Conservation (phyloP, 92 coral and sea anemone species). For the Porites divaricata region DNA sequence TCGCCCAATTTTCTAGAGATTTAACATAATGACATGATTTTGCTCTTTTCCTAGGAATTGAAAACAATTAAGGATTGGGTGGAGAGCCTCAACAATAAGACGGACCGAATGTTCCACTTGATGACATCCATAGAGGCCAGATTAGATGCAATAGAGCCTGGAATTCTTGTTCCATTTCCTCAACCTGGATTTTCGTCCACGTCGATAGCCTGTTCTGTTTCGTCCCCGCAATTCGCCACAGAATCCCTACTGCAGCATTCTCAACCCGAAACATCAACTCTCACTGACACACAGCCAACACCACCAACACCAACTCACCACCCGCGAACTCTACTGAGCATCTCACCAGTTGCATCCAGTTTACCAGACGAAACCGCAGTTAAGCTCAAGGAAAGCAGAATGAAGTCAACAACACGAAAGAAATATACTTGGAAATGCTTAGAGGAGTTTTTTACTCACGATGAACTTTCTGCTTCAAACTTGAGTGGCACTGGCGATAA, state of each 20-base stretch:
- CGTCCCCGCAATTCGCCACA: background rate
- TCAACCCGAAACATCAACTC: constrained; percentile 11
- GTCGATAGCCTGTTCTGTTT: background rate
- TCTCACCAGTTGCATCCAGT: constrained; percentile 11
- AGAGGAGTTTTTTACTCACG: constrained; percentile 8
- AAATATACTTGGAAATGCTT: constrained; percentile 15
- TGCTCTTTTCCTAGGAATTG: constrained; percentile 4
- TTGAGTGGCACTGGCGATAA: constrained; percentile 1
- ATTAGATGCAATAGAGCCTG: constrained; percentile 12
- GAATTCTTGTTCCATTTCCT: constrained; percentile 21
- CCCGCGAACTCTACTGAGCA: constrained; percentile 8
- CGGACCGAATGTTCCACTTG: background rate
- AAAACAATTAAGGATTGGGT: constrained; percentile 20
- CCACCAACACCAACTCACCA: constrained; percentile 12
- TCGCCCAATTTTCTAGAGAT: no score
- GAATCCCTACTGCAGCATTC: background rate
- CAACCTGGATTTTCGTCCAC: background rate
- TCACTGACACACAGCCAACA: constrained; percentile 16
- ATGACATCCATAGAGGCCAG: constrained; percentile 3
- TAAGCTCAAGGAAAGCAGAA: background rate
- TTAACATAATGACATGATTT: no score
- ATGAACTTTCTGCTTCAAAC: constrained; percentile 13
- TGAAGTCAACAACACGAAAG: background rate
- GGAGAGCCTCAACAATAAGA: constrained; percentile 10
- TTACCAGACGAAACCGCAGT: constrained; percentile 8